A percentile compares a stretch with the other conserved stretches of the same genome.
These are phyloP conservation scores for Geococcyx californianus DNA, from an alignment of 2,113 vertebrate species.

Conservation along the genomic window DNA sequence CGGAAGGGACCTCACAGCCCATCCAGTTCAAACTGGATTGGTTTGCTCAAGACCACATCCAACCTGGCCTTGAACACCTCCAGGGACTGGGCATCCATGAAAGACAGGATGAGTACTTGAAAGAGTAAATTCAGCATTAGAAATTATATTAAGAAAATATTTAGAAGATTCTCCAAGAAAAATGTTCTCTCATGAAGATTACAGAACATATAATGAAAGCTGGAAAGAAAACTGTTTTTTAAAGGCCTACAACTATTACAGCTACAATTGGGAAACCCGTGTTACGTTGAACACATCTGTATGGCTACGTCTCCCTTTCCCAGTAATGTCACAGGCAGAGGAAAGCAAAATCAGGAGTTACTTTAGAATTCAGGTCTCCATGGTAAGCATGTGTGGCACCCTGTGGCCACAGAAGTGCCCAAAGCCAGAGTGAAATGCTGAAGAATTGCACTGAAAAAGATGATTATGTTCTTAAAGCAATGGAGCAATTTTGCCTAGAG, in stretches of 20 bases:
- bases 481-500: background rate
- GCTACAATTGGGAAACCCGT: background rate
- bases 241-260: background rate
- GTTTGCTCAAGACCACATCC: too few relatives aligned
- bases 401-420: background rate
- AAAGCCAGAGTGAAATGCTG: background rate
- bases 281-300: accelerated
- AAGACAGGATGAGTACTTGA: background rate
- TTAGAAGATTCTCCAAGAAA: background rate
- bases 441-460: background rate
- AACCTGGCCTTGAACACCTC: too few relatives aligned
- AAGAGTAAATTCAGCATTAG: background rate
- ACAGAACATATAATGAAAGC: background rate
- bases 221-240: too few relatives aligned
- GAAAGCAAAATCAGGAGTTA: background rate
- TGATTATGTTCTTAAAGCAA: background rate
- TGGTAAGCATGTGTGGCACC: background rate
- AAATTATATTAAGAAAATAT: background rate
- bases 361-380: background rate
- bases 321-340: too few relatives aligned
- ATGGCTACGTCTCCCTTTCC: background rate
- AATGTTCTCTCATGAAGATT: background rate
- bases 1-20: too few relatives aligned
- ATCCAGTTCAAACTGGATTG: too few relatives aligned
- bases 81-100: background rate